Percentiles rank a stretch among this genome's conserved stretches.
These are phyloP conservation scores for Drosophila falleni DNA, from an alignment of 2,888 invertebrate genomes.

Conservation along the genomic window DNA sequence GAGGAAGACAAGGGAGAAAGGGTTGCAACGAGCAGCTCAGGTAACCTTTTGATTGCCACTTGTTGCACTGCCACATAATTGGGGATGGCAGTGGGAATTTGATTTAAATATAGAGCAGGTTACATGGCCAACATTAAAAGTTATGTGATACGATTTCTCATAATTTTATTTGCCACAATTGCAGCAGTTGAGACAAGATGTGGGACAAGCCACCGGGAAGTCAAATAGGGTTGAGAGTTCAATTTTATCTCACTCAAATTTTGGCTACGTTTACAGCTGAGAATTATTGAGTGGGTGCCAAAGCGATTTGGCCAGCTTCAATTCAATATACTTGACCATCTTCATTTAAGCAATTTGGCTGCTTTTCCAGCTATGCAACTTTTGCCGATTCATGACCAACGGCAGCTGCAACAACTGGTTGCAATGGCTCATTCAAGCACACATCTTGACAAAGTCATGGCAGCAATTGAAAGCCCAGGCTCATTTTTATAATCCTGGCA, in stretches of 20 bases:
- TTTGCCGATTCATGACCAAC: conserved; percentile 40
- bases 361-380: conserved; percentile 20
- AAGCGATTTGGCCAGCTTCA: conserved; percentile 42
- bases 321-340: conserved; percentile 51
- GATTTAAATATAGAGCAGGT: conserved; percentile 59
- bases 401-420: conserved; percentile 53
- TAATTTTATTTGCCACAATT: conserved; percentile 10
- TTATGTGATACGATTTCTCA: conserved; percentile 49
- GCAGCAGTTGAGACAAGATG: conserved; percentile 21
- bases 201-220: not conserved
- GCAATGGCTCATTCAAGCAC: conserved; percentile 40
- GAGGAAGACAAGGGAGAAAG: not conserved
- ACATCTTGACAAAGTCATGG: conserved; percentile 52
- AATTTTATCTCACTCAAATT: not conserved
- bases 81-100: conserved; percentile 49
- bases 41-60: conserved; percentile 54
- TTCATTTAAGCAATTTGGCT: conserved; percentile 42
- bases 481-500: conserved; percentile 11
- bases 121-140: conserved; percentile 51
- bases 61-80: conserved; percentile 62
- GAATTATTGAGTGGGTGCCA: conserved; percentile 38
- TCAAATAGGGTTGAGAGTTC: conserved; percentile 14
- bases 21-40: not conserved
- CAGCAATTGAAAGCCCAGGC: conserved; percentile 45
- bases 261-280: conserved; percentile 1